A percentile compares a stretch with the other conserved stretches of the same genome.
These are phyloP conservation scores for Alligator sinensis DNA, from an alignment of 2,113 vertebrate species.

Conservation along the genomic window DNA sequence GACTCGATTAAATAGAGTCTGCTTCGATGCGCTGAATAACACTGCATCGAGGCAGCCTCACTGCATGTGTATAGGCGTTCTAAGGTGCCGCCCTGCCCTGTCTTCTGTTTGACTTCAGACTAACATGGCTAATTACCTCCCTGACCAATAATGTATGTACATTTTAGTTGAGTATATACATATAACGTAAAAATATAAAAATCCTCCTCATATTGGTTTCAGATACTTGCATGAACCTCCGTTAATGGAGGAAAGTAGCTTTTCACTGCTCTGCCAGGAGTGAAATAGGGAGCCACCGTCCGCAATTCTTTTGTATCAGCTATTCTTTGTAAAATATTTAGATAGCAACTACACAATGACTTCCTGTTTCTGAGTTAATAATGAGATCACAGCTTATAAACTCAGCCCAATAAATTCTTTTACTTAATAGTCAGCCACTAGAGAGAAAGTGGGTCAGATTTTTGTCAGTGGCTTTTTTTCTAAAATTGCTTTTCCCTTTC, in stretches of 20 bases:
- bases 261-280: background rate
- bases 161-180: background rate
- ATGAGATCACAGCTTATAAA: background rate
- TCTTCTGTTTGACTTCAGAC: no score
- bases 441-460: background rate
- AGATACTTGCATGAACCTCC: background rate
- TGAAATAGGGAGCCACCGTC: slow-evolving; percentile 1
- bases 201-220: background rate
- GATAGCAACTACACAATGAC: background rate
- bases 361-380: background rate
- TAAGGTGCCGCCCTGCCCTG: no score
- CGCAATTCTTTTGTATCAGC: background rate
- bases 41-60: no score
- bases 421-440: background rate
- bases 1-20: no score
- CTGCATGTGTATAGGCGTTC: no score
- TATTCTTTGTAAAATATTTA: slow-evolving; percentile 12
- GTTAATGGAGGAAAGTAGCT: background rate
- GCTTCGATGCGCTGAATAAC: no score
- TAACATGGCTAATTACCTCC: no score
- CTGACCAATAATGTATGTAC: background rate
- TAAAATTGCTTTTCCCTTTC: background rate
- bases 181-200: background rate
- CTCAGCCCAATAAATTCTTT: background rate
- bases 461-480: background rate